Conservation (phyloP, 2,113 vertebrate genomes). For the Phrynosoma blainvillii region DNA sequence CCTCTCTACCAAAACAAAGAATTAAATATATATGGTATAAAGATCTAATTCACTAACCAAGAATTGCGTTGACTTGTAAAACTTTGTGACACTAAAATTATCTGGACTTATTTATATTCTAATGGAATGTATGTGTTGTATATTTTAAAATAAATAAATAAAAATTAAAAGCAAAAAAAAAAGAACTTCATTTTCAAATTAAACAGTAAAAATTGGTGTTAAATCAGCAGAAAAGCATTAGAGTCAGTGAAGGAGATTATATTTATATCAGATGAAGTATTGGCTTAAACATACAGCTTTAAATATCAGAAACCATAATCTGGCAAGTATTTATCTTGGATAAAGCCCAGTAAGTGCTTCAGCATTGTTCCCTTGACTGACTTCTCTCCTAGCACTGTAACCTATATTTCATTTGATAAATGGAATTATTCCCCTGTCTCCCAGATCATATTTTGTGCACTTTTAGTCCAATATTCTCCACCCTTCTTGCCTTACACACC, state of each 20-base stretch:
- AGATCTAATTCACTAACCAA: no score
- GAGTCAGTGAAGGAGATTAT: constrained; percentile 12
- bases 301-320: constrained; percentile 45
- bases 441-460: constrained; percentile 26
- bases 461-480: constrained; percentile 21
- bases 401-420: constrained; percentile 47
- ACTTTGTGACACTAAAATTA: no score
- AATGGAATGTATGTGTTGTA: no score
- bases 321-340: constrained; percentile 45
- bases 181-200: constrained; percentile 44
- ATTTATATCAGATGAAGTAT: constrained; percentile 36
- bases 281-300: constrained; percentile 38
- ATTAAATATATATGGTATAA: no score
- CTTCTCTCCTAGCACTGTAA: constrained; percentile 37
- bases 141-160: no score
- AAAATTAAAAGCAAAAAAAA: no score
- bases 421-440: constrained; percentile 43
- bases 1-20: no score
- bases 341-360: constrained; percentile 33
- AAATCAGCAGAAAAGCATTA: constrained; percentile 18
- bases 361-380: constrained; percentile 48
- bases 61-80: no score
- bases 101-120: no score
- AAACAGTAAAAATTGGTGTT: constrained; percentile 21
- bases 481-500: constrained; percentile 11